Base-by-base conservation (phyloP, 2,113 vertebrate genomes). In the Callipepla squamata region DNA sequence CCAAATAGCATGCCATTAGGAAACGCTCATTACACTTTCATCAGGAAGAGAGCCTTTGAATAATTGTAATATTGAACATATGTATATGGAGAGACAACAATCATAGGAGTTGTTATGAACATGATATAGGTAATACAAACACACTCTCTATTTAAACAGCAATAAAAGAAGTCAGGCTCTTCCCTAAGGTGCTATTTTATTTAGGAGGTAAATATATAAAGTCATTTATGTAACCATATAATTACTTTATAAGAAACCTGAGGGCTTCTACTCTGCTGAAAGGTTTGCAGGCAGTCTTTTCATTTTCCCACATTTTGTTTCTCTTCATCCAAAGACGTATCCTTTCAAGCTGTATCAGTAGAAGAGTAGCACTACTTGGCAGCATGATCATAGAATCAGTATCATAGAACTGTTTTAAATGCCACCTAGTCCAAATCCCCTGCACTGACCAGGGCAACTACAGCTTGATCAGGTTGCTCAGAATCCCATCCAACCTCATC, bases 171-270 rank as follows among this genome's bases (percentile, higher is more conserved):
- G 84, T 81, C 13, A 53, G 45, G 63, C 18, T 92, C 80, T 86
- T 83, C 58, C 84, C 86, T 69, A 34, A 93, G 67, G 61, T 89
- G 77, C 51, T 79, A 62, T 82, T 85, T 95, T 89, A 84, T 85
- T 89, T 85, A 92, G 85, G 75, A 74, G 34, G 59, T 70, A 87
- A 95, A 92, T 67, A 72, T 66, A 69, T 22, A 89, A 94, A 95
- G 58, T 42, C 70, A 82, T 89, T 89, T 85, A 73, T 61, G 67
- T 57, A 82, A 87, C 45, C 18, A 48, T 66, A 65, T 72, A 92
- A 89, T 87, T 77, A 22, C 59, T 94, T 89, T 82, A 80, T 66
- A 73, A 81, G 87, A 77, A 91, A 72, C 51, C 20, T 30, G 51
- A 89, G 70, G 78, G 42, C 22, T 87, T 85, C 62, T 48, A 38